Percentiles rank a stretch among this genome's conserved stretches.
Evolutionary conservation across 2,888 invertebrate species (phyloP).

Genomic region (Drosophila suboccidentalis): DNA sequence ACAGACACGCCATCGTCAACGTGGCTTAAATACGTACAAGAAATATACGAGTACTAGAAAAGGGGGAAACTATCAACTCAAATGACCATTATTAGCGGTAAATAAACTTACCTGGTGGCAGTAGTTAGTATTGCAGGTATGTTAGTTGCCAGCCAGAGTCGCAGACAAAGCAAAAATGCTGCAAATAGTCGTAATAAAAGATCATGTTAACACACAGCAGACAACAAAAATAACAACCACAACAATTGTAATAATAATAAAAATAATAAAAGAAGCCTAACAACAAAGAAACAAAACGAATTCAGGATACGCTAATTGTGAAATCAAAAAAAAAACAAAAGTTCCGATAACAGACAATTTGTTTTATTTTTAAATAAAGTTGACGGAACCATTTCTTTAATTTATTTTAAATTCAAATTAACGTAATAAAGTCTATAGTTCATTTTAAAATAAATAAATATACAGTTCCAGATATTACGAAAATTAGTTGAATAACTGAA

Average conservation of each 20-base stretch:
- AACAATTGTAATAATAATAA: slow-evolving; percentile 36
- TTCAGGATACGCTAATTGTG: slow-evolving; percentile 29
- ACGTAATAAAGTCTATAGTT: too few species aligned
- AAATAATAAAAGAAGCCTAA: slow-evolving; percentile 19
- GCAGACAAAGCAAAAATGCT: slow-evolving; percentile 29
- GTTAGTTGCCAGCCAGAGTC: slow-evolving; percentile 22
- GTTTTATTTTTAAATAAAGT: too few species aligned
- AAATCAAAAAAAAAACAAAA: too few species aligned
- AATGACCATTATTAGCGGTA: slow-evolving; percentile 84
- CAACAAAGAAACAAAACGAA: neutral
- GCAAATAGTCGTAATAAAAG: slow-evolving; percentile 76
- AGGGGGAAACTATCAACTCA: slow-evolving; percentile 68
- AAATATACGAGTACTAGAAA: neutral
- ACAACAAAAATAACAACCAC: slow-evolving; percentile 37
- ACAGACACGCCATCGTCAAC: slow-evolving; percentile 72
- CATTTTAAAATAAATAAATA: too few species aligned
- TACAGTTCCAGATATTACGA: too few species aligned
- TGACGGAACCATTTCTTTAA: too few species aligned
- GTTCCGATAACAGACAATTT: too few species aligned
- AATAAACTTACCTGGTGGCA: slow-evolving; percentile 70
- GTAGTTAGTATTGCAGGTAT: slow-evolving; percentile 1
- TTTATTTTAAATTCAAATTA: too few species aligned
- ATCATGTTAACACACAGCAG: slow-evolving; percentile 81
- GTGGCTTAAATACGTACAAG: neutral
- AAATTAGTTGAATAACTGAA: too few species aligned